phyloP scores from a whole-genome alignment of 2,113 vertebrate species.

The Numenius arquata region DNA sequence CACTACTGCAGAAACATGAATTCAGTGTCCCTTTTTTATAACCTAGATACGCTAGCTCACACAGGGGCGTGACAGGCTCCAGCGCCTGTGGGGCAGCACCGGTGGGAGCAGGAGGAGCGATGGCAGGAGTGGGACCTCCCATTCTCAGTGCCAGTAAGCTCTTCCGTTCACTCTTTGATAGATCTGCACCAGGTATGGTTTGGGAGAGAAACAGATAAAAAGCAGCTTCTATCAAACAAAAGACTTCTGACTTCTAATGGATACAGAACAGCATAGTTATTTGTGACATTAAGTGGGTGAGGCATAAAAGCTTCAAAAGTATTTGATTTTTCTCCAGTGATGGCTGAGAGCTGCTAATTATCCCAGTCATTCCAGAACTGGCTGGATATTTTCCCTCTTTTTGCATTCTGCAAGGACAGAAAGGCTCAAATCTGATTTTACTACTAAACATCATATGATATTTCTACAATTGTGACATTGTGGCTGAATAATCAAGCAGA shows the following conservation, averaged over 20 bases:
- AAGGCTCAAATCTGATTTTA: neutral
- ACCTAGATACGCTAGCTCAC: neutral
- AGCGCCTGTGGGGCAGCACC: neutral
- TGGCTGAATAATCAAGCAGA: neutral
- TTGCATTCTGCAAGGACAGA: neutral
- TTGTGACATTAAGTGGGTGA: neutral
- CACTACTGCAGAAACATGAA: neutral
- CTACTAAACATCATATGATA: neutral
- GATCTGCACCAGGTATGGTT: neutral
- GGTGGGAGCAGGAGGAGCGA: fast-evolving
- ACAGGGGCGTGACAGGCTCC: neutral
- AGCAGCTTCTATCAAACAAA: neutral
- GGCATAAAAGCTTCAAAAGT: neutral
- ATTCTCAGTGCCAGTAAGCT: neutral
- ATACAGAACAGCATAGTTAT: neutral
- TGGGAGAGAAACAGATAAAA: neutral
- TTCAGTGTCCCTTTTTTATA: neutral
- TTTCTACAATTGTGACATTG: neutral
- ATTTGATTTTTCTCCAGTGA: neutral
- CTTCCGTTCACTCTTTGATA: neutral
- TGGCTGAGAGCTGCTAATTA: neutral
- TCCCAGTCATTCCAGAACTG: neutral
- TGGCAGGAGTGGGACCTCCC: neutral
- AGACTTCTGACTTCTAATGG: neutral
- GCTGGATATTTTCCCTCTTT: neutral